Evolutionary conservation across 2,888 invertebrate genomes (phyloP), one percentile per base, ranked within the genome.

Genomic region (Lasius fuliginosus): DNA sequence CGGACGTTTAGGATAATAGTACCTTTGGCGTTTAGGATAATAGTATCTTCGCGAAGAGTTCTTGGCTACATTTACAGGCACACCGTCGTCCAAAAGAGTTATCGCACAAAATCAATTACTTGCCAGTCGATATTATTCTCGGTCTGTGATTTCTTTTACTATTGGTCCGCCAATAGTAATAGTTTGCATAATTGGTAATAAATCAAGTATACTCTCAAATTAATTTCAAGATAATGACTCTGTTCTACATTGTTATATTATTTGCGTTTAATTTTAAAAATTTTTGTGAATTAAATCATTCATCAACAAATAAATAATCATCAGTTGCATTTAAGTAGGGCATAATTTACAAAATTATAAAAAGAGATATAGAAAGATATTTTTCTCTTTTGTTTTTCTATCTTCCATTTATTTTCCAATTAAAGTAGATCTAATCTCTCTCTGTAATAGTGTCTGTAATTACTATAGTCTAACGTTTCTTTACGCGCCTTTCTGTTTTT

Each of bases 31-130:
- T 77, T 77, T 77, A 68, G 77, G 58, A 77, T 77, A 77, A 77
- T 77, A 53, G 58, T 60, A 73, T 15, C 60, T 23, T 62, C 9
- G 18, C 33, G 60, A 71, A 27, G 11, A 77, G 18, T 62, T 27
- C 36, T 53, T 36, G 46, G 18, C 6, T 69, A 42, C 60, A 60
- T 60, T 46, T 71, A 73, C 46, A 46, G 18, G 18, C 27, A 46
- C n/a, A 56, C 33, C 53, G 12, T 53, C n/a, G 46, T 42, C 33
- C 23, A 36, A 71, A 81, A 73, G 46, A 81, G 46, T 58, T 12
- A 46, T 81, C 60, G 46, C 79, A 40, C 46, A 73, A 53, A 53
- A 81, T 62, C 60, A 27, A 73, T 71, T 69, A 79, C 36, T 79
- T 18, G 60, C 42, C 30, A 18, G 46, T 11, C 18, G 18, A 46